These are phyloP conservation scores for Otolemur garnettii DNA, from an alignment of 2,113 vertebrate species.

Conservation along the genomic window DNA sequence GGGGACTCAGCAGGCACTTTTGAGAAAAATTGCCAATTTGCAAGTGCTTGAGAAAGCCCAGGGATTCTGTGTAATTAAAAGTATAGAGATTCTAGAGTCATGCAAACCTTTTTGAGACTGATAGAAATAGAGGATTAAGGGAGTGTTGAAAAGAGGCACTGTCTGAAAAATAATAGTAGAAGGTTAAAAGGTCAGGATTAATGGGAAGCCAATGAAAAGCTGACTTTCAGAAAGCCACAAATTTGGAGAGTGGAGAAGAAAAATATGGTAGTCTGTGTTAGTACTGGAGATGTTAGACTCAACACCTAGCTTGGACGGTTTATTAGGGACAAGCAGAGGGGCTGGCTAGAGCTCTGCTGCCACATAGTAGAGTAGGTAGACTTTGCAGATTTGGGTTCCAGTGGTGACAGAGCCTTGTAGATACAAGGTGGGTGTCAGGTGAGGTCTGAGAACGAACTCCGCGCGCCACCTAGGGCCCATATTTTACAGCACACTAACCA, in stretches of 20 bases:
- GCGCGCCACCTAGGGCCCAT: too few relatives aligned
- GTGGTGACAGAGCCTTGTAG: neutral
- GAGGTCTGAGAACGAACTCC: too few relatives aligned
- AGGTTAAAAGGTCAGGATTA: neutral
- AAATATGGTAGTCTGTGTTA: too few relatives aligned
- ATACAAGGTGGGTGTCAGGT: accelerated
- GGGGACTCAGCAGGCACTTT: neutral
- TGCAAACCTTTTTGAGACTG: neutral
- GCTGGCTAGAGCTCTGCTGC: neutral
- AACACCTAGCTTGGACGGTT: neutral
- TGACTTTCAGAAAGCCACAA: neutral
- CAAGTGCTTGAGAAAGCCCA: neutral
- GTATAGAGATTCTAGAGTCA: neutral
- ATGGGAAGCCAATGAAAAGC: neutral
- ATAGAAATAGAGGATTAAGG: neutral
- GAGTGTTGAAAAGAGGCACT: neutral
- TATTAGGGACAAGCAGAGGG: too few relatives aligned
- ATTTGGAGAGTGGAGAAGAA: neutral
- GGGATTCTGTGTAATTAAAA: neutral
- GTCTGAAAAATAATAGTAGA: neutral
- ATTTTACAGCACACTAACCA: conserved; percentile 23
- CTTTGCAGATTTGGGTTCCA: neutral
- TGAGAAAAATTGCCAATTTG: neutral
- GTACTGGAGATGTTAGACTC: neutral
- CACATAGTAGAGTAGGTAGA: neutral